Percentiles rank a stretch among this genome's conserved stretches.
Evolutionary conservation across 2,888 invertebrate genomes (phyloP).

Genomic region (Lottia scabra): DNA sequence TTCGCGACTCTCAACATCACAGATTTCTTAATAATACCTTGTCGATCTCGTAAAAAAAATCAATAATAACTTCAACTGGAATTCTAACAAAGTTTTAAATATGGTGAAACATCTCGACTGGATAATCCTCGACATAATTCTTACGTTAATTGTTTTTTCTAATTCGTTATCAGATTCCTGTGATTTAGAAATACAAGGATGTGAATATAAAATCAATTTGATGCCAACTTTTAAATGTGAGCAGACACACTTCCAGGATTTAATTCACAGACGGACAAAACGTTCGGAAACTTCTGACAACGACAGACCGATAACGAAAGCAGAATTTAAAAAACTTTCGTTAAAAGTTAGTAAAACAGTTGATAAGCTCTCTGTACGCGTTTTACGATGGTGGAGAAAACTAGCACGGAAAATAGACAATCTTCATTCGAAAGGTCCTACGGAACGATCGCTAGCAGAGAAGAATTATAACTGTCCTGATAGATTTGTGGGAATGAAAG

Average conservation of each 20-base stretch:
- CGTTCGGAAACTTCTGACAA: not conserved
- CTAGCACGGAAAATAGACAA: conserved; percentile 38
- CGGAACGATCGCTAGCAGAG: conserved; percentile 1
- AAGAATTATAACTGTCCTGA: conserved; percentile 43
- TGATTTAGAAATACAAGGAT: conserved; percentile 23
- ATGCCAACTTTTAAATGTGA: conserved; percentile 22
- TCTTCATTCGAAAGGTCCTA: not conserved
- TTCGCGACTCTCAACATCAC: no score
- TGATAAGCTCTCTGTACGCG: conserved; percentile 40
- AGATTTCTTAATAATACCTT: no score
- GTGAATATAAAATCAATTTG: conserved; percentile 27
- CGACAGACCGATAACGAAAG: conserved; percentile 5
- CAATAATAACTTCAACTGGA: no score
- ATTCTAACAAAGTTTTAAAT: no score
- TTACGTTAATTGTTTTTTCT: not conserved
- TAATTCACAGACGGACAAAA: not conserved
- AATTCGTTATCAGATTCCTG: conserved; percentile 16
- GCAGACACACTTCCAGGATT: not conserved
- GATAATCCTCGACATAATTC: not conserved
- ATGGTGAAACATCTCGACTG: no score
- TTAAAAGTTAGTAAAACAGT: conserved; percentile 31
- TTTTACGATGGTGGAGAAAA: conserved; percentile 48
- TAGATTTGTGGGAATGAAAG: conserved; percentile 49
- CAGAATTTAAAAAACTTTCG: conserved; percentile 14
- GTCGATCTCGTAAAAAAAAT: no score